Conservation (phyloP, 2,113 vertebrate species). For the Aegithalos caudatus region DNA sequence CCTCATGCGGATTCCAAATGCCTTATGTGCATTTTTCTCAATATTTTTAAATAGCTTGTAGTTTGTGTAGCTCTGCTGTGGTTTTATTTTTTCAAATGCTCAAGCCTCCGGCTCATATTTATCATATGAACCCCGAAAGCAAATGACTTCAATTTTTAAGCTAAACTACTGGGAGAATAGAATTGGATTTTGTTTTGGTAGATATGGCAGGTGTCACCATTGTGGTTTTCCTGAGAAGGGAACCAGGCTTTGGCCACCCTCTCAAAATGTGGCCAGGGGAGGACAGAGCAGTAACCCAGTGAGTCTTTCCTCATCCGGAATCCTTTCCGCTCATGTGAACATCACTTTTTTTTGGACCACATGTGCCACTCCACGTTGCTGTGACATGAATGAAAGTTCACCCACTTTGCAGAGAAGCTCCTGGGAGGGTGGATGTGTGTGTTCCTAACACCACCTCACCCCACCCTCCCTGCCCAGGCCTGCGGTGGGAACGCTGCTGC, state of each 20-base stretch:
- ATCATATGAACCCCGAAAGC: not conserved
- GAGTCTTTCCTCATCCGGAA: not conserved
- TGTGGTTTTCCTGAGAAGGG: not conserved
- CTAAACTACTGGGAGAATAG: not conserved
- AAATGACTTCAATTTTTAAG: not conserved
- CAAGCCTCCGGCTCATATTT: not conserved
- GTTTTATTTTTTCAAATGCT: not conserved
- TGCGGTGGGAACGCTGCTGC: not conserved
- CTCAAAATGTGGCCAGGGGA: not conserved
- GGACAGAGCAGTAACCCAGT: not conserved
- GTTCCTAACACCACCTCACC: not conserved
- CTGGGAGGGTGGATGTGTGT: not conserved
- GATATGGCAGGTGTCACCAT: not conserved
- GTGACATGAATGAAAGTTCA: not conserved
- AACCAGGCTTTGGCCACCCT: not conserved
- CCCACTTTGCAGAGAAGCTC: not conserved
- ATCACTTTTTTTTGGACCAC: not conserved
- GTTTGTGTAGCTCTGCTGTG: not conserved
- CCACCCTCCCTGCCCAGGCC: not conserved
- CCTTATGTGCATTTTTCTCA: not conserved
- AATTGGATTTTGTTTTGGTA: not conserved
- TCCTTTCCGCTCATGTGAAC: not conserved
- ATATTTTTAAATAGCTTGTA: not conserved
- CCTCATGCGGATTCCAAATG: not conserved
- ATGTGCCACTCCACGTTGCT: rapidly evolving